Evolutionary conservation across 2,113 vertebrate genomes (phyloP).

Genomic region (Capreolus pygargus): DNA sequence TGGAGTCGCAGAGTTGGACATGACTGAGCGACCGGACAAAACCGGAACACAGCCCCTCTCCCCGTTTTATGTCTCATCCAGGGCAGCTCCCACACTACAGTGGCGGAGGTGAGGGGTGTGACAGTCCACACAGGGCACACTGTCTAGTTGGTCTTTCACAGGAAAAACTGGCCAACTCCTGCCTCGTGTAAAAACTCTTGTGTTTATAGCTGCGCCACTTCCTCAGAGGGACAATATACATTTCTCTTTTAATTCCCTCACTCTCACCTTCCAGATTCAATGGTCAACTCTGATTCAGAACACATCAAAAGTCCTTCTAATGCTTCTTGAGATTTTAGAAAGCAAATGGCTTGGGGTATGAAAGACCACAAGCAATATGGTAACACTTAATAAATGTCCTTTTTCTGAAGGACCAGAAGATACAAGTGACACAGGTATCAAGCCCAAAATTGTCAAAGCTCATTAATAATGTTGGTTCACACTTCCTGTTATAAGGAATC

Average conservation of each 20-base stretch:
- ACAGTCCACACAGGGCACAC: background rate
- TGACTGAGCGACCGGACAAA: fast-evolving
- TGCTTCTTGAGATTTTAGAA: background rate
- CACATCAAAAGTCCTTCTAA: background rate
- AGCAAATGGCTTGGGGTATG: background rate
- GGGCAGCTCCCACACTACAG: background rate
- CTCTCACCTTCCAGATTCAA: background rate
- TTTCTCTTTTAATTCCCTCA: background rate
- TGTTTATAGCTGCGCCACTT: background rate
- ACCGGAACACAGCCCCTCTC: background rate
- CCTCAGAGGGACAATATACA: background rate
- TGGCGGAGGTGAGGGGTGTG: background rate
- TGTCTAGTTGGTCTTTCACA: background rate
- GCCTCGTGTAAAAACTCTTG: background rate
- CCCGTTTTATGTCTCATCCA: background rate
- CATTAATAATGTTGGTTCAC: conserved; percentile 76
- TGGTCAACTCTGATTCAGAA: background rate
- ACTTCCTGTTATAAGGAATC: conserved; percentile 81
- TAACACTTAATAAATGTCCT: background rate
- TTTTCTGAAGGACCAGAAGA: background rate
- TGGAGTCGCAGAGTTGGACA: background rate
- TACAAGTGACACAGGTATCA: conserved; percentile 6
- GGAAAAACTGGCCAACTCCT: background rate
- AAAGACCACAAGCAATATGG: background rate
- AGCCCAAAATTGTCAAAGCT: conserved; percentile 57